phyloP scores from a whole-genome alignment of 2,888 invertebrate genomes.

The Nomada lathburiana region DNA sequence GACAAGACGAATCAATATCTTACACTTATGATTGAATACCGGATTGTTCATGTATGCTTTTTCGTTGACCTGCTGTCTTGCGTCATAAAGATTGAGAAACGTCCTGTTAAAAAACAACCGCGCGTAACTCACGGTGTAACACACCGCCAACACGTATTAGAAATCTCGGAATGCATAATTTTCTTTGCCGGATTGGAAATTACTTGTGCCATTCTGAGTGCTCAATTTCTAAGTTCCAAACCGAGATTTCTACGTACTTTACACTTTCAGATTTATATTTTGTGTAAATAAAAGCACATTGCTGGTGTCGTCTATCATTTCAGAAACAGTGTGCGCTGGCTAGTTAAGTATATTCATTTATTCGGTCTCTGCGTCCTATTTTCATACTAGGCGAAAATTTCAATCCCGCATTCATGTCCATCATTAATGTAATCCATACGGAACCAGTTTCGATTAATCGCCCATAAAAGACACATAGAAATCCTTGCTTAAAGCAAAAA shows the following conservation, averaged over 20 bases:
- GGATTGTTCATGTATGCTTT: neutral
- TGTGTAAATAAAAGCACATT: too few relatives aligned
- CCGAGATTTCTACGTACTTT: neutral
- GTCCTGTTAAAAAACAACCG: neutral
- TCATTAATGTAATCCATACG: constrained; percentile 10
- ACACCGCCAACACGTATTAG: neutral
- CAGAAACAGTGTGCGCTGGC: neutral
- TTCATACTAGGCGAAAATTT: constrained; percentile 2
- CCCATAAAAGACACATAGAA: neutral
- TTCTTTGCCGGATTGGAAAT: neutral
- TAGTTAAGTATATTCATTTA: constrained; percentile 19
- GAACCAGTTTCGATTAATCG: constrained; percentile 22
- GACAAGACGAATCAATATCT: neutral
- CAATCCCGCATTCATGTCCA: neutral
- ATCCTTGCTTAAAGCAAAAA: neutral
- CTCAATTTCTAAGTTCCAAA: too few relatives aligned
- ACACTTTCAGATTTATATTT: neutral
- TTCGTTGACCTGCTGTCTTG: neutral
- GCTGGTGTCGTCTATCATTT: neutral
- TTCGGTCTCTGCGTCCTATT: constrained; percentile 1
- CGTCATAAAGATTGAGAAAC: constrained; percentile 21
- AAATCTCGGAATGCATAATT: neutral
- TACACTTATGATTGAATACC: neutral
- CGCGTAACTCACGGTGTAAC: neutral
- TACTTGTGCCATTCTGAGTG: too few relatives aligned